Evolutionary conservation across 2,888 invertebrate genomes (phyloP).

Genomic region (Pristionchus fissidentatus): DNA sequence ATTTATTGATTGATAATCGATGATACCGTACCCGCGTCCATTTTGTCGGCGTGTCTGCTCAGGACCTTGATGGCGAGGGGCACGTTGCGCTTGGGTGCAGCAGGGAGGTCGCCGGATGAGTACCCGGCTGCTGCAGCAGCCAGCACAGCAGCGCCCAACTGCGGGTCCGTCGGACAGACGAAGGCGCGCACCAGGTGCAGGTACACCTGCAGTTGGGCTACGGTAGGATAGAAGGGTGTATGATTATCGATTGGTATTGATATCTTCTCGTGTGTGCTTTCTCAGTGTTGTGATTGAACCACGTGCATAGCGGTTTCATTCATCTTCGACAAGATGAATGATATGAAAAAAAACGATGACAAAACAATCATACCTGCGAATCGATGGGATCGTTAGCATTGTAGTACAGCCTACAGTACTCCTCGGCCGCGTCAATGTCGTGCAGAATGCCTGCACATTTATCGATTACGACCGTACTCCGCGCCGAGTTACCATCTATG

Average conservation of each 20-base stretch:
- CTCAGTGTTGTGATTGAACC: not conserved
- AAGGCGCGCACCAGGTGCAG: conserved; percentile 81
- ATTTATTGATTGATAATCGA: too few relatives aligned
- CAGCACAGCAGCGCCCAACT: conserved; percentile 73
- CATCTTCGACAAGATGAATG: not conserved
- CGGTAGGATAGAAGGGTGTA: not conserved
- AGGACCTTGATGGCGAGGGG: conserved; percentile 87
- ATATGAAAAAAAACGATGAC: not conserved
- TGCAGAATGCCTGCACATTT: conserved; percentile 81
- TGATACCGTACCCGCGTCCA: conserved; percentile 82
- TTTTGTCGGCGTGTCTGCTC: conserved; percentile 87
- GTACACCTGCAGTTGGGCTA: conserved; percentile 79
- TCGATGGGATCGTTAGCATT: conserved; percentile 63
- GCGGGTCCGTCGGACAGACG: conserved; percentile 79
- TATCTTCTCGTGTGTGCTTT: not conserved
- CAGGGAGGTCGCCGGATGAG: conserved; percentile 53
- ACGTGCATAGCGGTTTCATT: not conserved
- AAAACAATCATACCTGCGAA: conserved; percentile 58
- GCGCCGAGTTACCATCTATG: not conserved
- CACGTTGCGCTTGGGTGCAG: conserved; percentile 82
- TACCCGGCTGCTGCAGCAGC: conserved; percentile 46
- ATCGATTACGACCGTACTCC: not conserved
- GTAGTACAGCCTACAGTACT: conserved; percentile 82
- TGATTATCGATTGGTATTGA: not conserved
- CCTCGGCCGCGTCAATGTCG: conserved; percentile 87